Evolutionary conservation across 35 echinoderm and acorn worm genomes (phyloP).

Genomic region (Lytechinus variegatus): DNA sequence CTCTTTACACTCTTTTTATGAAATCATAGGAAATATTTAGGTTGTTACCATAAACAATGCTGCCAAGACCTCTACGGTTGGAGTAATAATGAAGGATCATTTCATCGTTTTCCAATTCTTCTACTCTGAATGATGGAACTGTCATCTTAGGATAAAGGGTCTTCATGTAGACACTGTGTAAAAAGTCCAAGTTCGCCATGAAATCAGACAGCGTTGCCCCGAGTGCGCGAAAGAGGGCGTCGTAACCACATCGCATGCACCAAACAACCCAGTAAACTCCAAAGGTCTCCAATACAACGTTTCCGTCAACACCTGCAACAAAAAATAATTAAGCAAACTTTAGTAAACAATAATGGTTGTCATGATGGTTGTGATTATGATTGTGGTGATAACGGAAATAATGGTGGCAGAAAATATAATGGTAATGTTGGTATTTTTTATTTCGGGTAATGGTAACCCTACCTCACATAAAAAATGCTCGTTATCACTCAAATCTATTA

Average conservation of each 20-base stretch:
- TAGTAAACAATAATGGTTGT: too few species aligned
- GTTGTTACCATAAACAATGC: constrained; percentile 71
- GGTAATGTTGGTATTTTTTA: too few species aligned
- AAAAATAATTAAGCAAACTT: too few species aligned
- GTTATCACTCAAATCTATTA: too few species aligned
- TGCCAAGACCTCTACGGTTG: constrained; percentile 61
- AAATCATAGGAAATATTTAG: too few species aligned
- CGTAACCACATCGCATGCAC: constrained; percentile 82
- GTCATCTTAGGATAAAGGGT: constrained; percentile 90
- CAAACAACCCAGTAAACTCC: constrained; percentile 91
- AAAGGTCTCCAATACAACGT: constrained; percentile 72
- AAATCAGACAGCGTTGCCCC: constrained; percentile 76
- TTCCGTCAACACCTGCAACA: constrained; percentile 53
- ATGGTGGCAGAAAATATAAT: too few species aligned
- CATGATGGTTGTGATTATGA: too few species aligned
- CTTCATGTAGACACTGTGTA: constrained; percentile 95
- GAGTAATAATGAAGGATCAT: constrained; percentile 83
- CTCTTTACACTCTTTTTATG: too few species aligned
- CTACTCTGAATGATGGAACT: constrained; percentile 81
- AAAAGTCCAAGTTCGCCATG: constrained; percentile 76
- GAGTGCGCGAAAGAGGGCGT: constrained; percentile 68
- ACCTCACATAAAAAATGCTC: too few species aligned
- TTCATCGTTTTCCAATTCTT: constrained; percentile 55
- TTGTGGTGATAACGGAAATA: too few species aligned
- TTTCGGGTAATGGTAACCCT: too few species aligned